phyloP scores from a whole-genome alignment of 2,797 vertebrate species.

The Fringilla coelebs region DNA sequence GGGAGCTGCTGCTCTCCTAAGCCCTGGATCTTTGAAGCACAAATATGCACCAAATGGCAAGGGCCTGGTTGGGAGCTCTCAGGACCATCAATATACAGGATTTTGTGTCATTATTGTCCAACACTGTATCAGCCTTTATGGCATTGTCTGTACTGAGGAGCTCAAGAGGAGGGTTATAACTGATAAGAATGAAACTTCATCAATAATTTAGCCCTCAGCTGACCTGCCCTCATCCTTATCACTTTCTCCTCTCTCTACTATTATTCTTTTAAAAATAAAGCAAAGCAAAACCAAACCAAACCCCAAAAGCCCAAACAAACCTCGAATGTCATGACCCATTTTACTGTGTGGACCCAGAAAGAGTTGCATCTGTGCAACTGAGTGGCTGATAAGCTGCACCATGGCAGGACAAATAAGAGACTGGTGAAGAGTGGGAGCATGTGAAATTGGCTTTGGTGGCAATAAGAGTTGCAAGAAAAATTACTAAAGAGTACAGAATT shows the following conservation, averaged over 20 bases:
- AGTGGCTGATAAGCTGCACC: neutral
- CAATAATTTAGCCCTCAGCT: neutral
- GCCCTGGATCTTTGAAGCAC: accelerated
- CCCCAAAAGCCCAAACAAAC: accelerated
- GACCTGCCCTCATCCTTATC: neutral
- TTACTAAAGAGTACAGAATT: neutral
- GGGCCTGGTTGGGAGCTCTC: neutral
- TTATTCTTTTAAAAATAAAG: neutral
- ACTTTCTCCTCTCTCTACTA: neutral
- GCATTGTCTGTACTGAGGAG: neutral
- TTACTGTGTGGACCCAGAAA: neutral
- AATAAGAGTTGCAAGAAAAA: neutral
- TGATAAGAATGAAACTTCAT: neutral
- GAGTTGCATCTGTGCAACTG: neutral
- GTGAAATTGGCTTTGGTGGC: neutral
- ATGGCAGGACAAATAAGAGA: neutral
- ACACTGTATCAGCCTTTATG: neutral
- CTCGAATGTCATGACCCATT: neutral
- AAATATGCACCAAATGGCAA: accelerated
- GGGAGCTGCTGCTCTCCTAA: neutral
- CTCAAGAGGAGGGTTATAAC: neutral
- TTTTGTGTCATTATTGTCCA: neutral
- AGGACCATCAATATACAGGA: neutral
- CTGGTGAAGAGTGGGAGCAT: neutral
- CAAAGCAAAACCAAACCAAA: neutral